Evolutionary conservation across 2,797 vertebrate genomes (phyloP).

Genomic region (Glyptemys insculpta): DNA sequence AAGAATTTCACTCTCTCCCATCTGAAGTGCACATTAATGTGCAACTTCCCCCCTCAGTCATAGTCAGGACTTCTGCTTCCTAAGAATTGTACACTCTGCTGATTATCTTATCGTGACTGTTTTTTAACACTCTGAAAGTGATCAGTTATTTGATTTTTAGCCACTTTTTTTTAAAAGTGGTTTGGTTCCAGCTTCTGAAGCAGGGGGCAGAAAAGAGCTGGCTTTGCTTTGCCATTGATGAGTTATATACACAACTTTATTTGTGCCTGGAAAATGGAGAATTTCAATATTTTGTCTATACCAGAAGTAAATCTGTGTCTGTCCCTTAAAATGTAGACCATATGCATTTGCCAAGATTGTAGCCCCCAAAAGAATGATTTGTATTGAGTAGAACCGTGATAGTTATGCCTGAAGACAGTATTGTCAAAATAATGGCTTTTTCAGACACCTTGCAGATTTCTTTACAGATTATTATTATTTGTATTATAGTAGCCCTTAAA

Average conservation of each 20-base stretch:
- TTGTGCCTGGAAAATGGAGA: neutral
- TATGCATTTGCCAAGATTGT: neutral
- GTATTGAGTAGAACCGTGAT: neutral
- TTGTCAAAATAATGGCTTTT: neutral
- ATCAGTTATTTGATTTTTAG: neutral
- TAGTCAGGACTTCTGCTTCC: neutral
- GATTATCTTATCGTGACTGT: neutral
- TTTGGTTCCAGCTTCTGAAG: neutral
- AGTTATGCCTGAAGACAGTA: neutral
- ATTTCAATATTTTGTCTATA: neutral
- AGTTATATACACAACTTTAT: neutral
- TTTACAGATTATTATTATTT: neutral
- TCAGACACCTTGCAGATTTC: neutral
- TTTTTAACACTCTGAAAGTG: neutral
- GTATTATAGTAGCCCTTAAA: neutral
- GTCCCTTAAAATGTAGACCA: neutral
- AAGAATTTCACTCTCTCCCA: neutral
- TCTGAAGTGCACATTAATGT: neutral
- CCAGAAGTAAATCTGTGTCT: neutral
- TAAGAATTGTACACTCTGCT: neutral
- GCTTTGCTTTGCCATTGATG: neutral
- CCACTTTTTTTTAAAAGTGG: neutral
- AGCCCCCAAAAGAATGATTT: neutral
- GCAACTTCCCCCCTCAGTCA: neutral
- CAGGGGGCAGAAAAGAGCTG: neutral